Conservation (phyloP, 1,140 invertebrate genomes). For the Sycophila sp. region DNA sequence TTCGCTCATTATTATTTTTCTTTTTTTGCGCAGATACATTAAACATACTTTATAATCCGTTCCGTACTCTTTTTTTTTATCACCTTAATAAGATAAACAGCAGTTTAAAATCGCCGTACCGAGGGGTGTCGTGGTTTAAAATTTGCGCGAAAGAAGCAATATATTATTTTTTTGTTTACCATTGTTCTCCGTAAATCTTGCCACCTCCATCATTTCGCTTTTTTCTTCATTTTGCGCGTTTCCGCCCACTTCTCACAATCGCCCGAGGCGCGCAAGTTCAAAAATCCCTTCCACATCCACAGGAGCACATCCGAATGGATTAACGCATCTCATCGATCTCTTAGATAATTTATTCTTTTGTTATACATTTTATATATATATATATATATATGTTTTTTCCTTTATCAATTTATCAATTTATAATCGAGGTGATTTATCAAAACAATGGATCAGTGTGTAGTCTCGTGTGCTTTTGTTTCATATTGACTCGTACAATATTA, state of each 20-base stretch:
- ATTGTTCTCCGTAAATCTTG: conserved; percentile 2
- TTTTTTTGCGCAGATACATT: not conserved
- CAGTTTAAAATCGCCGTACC: not conserved
- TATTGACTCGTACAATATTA: conserved; percentile 59
- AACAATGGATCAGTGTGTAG: conserved; percentile 44
- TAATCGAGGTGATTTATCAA: conserved; percentile 39
- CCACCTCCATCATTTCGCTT: not conserved
- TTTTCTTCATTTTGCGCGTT: not conserved
- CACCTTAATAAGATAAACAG: not conserved
- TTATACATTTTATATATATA: conserved; percentile 46
- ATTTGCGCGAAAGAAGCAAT: conserved; percentile 20
- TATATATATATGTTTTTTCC: conserved; percentile 7
- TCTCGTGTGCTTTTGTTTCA: conserved; percentile 38
- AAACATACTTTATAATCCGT: no score
- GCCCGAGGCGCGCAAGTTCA: not conserved
- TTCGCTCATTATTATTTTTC: not conserved
- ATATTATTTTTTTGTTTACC: conserved; percentile 13
- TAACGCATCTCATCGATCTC: conserved; percentile 56
- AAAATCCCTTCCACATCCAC: conserved; percentile 40
- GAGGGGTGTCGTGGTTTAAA: conserved; percentile 18
- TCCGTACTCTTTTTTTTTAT: no score
- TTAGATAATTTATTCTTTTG: conserved; percentile 32
- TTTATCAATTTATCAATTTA: conserved; percentile 22
- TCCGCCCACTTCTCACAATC: no score
- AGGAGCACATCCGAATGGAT: conserved; percentile 64